A percentile compares a stretch with the other conserved stretches of the same genome.
phyloP scores from a whole-genome alignment of 2,888 invertebrate genomes.

The Cosmorhoe ocellata region DNA sequence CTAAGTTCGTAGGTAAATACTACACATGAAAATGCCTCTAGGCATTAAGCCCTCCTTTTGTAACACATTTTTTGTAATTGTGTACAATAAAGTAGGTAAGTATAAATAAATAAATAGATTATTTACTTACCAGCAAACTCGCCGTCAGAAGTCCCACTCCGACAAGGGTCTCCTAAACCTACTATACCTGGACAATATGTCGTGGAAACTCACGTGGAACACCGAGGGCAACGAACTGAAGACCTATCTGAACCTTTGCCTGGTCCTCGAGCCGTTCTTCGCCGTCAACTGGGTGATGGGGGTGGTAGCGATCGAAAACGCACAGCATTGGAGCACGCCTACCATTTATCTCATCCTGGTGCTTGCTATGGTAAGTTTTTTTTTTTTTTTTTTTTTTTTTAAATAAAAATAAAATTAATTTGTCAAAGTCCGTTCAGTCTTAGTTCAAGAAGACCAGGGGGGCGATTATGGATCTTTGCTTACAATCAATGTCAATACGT shows the following conservation, averaged over 20 bases:
- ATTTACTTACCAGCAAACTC: slow-evolving; percentile 37
- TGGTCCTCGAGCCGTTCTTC: slow-evolving; percentile 87
- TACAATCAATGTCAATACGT: no score
- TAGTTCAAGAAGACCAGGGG: no score
- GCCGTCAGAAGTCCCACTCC: slow-evolving; percentile 48
- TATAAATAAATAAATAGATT: no score
- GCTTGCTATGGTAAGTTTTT: slow-evolving; percentile 80
- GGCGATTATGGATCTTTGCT: no score
- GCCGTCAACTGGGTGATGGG: slow-evolving; percentile 89
- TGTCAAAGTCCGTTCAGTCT: no score
- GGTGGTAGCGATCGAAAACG: slow-evolving; percentile 87
- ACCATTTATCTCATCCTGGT: slow-evolving; percentile 82
- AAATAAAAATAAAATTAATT: no score
- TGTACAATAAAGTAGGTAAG: no score
- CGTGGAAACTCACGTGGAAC: slow-evolving; percentile 73
- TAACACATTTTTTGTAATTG: no score
- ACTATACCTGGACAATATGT: slow-evolving; percentile 74
- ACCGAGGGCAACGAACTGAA: slow-evolving; percentile 82
- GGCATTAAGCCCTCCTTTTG: no score
- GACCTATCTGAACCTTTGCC: slow-evolving; percentile 83
- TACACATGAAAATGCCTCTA: no score
- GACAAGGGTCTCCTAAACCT: slow-evolving; percentile 66
- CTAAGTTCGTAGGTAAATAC: no score
- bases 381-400: no score
- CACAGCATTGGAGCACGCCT: slow-evolving; percentile 83